Percentiles rank a stretch among this genome's conserved stretches.
These are phyloP conservation scores for Exocentrus adspersus DNA, from an alignment of 2,888 invertebrate species.

Conservation along the genomic window DNA sequence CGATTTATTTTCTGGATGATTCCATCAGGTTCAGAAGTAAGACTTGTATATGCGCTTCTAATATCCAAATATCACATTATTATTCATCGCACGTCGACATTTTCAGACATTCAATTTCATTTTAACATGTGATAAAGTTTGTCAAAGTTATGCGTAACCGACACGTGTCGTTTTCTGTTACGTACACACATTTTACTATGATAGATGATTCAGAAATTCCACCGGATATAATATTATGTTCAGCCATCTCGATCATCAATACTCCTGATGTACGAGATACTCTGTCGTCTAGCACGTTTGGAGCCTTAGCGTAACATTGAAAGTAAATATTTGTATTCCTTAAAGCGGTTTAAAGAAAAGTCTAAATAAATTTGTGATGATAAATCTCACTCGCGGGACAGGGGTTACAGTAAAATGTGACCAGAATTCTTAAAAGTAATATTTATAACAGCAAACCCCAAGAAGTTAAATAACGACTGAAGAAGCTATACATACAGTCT, in stretches of 20 bases:
- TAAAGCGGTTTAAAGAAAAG: slow-evolving; percentile 10
- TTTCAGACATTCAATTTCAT: slow-evolving; percentile 9
- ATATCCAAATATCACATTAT: slow-evolving; percentile 7
- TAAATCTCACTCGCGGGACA: neutral
- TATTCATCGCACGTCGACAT: neutral
- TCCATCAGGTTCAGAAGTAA: no score
- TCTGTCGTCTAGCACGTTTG: neutral
- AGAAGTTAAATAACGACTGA: neutral
- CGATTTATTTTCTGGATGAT: no score
- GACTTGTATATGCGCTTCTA: neutral
- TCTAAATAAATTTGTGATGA: slow-evolving; percentile 4
- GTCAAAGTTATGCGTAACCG: slow-evolving; percentile 13
- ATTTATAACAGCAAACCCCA: neutral
- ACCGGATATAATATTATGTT: slow-evolving; percentile 7
- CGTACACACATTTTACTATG: slow-evolving; percentile 19
- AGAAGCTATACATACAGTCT: no score
- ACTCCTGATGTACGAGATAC: neutral
- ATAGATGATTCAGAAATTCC: slow-evolving; percentile 19
- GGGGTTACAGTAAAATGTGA: neutral
- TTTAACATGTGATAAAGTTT: neutral
- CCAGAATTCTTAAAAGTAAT: neutral
- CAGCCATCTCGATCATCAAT: slow-evolving; percentile 5
- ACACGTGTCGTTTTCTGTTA: slow-evolving; percentile 21
- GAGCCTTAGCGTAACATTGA: neutral
- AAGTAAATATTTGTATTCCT: slow-evolving; percentile 15